Evolutionary conservation across 2,888 invertebrate genomes (phyloP), one percentile per base, ranked within the genome.

Genomic region (Lepidochrysops patricia): DNA sequence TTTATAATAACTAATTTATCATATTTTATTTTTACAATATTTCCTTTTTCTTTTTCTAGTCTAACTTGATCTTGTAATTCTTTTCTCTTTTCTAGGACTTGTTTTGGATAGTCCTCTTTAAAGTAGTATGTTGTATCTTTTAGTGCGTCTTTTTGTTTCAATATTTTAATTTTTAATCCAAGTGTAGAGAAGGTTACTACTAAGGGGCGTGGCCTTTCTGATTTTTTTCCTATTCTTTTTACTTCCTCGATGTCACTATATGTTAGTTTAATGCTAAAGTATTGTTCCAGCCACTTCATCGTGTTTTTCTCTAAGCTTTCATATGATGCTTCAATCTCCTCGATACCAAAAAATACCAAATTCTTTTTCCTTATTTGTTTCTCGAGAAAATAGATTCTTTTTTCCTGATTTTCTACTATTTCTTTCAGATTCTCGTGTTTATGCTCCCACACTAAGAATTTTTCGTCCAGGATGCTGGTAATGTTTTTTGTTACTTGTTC

Each of bases 91-190:
- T 64, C 60, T 34, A 65, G 37, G 50, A 65, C 60, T 60, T 66
- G 63, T 1, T 58, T 59, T 37, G 65, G 64, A 43, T 62, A 67
- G 54, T 67, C 64, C 63, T 65, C 66, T 58, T 65, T 65, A 58
- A 64, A 15, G 57, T 66, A 63, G 34, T 65, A 66, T 7, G 62
- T 54, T 32, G 66, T 60, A 32, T 62, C 63, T 49, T 62, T 35
- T n/a, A n/a, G 32, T n/a, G n/a, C n/a, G n/a, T n/a, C n/a, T n/a
- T 13, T 49, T 12, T 49, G 6, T 25, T 49, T 49, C 0, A 49
- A 49, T 2, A 49, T 49, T 1, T 49, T 5, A 9, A 49, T 23
- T 49, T 23, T 49, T 1, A 4, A 25, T 23, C 49, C 49, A 2
- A 49, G 4, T 25, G 49, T n/a, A 7, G 2, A 12, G 4, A 49